phyloP scores from a whole-genome alignment of 2,888 invertebrate species.

The Rambutsinella grinnellia region DNA sequence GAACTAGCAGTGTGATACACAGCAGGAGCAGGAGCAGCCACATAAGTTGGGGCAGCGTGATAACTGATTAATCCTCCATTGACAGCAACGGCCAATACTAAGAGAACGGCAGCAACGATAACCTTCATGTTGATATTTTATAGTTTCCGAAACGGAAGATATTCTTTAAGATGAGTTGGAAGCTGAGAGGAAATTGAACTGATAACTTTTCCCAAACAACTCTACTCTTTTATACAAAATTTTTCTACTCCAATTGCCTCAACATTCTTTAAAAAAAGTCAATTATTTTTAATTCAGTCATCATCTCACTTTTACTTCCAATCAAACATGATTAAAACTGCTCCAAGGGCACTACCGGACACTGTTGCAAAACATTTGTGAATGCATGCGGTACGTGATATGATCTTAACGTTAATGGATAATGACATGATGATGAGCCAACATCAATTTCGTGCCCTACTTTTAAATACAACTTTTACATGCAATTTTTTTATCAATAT shows the following conservation, averaged over 20 bases:
- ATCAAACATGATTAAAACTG: background rate
- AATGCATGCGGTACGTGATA: no score
- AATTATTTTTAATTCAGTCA: background rate
- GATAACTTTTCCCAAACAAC: background rate
- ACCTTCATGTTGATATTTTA: constrained; percentile 21
- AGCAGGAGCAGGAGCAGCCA: background rate
- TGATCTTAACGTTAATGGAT: no score
- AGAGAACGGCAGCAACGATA: constrained; percentile 27
- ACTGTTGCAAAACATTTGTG: no score
- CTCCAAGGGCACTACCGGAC: background rate
- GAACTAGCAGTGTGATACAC: background rate
- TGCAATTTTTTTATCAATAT: no score
- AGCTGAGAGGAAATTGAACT: constrained; percentile 3
- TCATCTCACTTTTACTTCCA: background rate
- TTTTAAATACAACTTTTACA: no score
- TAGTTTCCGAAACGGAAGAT: constrained; percentile 6
- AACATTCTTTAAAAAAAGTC: background rate
- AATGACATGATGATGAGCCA: no score
- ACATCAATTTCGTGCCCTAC: no score
- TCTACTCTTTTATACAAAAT: constrained; percentile 21
- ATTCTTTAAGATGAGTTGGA: background rate
- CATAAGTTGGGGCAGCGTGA: background rate
- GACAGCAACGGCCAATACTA: constrained; percentile 27
- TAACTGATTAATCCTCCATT: constrained; percentile 21
- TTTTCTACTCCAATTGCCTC: background rate